These are phyloP conservation scores for Cyclargus thomasi DNA, from an alignment of 1,140 invertebrate genomes.

Conservation along the genomic window DNA sequence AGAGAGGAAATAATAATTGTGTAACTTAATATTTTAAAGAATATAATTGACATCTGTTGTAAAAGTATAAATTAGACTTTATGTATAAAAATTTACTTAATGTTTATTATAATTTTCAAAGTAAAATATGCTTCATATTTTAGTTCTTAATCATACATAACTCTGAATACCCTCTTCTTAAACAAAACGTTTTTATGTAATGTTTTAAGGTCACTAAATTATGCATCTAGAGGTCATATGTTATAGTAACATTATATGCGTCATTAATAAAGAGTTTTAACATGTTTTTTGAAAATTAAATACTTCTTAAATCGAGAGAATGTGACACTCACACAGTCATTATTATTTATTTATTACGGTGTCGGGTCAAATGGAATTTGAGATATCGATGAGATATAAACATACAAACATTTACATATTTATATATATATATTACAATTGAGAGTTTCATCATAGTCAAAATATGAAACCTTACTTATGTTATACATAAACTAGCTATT, in stretches of 20 bases:
- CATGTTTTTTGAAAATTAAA: background rate
- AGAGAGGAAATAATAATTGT: background rate
- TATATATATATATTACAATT: background rate
- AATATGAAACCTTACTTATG: too few species aligned
- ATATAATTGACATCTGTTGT: background rate
- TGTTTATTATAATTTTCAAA: too few species aligned
- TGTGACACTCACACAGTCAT: background rate
- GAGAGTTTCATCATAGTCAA: background rate
- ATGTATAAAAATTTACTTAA: too few species aligned
- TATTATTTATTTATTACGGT: background rate
- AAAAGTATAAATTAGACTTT: too few species aligned
- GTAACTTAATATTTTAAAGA: background rate
- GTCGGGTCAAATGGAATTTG: background rate
- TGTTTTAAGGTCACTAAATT: background rate
- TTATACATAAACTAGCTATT: too few species aligned
- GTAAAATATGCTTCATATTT: too few species aligned
- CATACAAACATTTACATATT: too few species aligned
- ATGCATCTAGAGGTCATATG: background rate
- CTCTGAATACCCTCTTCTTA: too few species aligned
- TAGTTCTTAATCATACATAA: too few species aligned
- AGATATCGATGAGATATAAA: background rate
- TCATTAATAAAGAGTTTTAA: background rate
- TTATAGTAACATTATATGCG: background rate
- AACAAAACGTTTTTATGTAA: background rate
- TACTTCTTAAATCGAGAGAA: background rate